Base-by-base conservation (phyloP, 2,113 vertebrate species). In the Ailuropoda melanoleuca region DNA sequence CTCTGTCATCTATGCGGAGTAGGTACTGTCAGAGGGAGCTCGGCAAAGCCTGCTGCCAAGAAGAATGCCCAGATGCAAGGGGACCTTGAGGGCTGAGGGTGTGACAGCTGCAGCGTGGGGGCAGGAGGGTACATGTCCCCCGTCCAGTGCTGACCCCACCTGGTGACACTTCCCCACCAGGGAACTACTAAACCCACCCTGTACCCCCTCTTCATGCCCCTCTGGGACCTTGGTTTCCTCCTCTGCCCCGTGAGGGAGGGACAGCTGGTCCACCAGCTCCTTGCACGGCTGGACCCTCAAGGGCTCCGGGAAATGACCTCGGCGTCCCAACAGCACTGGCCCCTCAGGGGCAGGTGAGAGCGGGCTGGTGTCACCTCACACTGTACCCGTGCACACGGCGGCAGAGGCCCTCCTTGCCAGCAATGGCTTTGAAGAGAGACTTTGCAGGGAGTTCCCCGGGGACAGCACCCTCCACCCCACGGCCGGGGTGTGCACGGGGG, bases 1-100 rank as follows among this genome's bases (percentile, higher is more conserved):
- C 1, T 4, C 72, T 14, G 23, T 4, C 34, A 53, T 4, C 56
- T 21, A 6, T 0, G 2, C 2, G 2, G n/a, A 1, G 31, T 34
- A 31, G 7, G 6, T 6, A 13, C 11, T 5, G 17, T n/a, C 46
- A 19, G 26, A 26, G 14, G 8, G 26, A 53, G 66, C 39, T 53
- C 29, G 26, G 56, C 31, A 31, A 80, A 53, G 15, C 58, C 29
- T 43, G 26, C 21, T 50, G 31, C 53, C 75, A 13, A 80, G 62
- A 31, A 66, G 31, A 70, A 55, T 0, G 23, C 89, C 81, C 23
- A 17, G 60, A 37, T 62, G 77, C 74, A 39, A 83, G 21, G 92
- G 55, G 39, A 60, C 3, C 13, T 46, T 1, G 7, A 70, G 3
- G 29, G 39, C 0, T 43, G 0, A 77, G n/a, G 62, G 24, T 21